Evolutionary conservation across 1,140 invertebrate genomes (phyloP).

Genomic region (Trichonephila inaurata): DNA sequence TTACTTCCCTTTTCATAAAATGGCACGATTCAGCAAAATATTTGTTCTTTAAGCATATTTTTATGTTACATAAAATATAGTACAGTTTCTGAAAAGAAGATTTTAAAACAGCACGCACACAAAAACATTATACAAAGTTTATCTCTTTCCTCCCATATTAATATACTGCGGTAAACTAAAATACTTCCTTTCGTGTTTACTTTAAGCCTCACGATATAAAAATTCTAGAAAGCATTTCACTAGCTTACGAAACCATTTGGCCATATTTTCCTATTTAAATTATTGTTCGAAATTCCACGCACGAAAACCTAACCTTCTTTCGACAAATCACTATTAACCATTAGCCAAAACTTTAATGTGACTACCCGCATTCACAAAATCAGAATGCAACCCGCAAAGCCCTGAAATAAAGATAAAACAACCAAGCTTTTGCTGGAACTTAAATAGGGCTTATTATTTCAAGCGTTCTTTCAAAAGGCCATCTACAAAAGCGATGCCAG

Average conservation of each 20-base stretch:
- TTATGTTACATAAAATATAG: too few species aligned
- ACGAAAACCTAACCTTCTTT: neutral
- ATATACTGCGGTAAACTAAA: too few species aligned
- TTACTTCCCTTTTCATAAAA: too few species aligned
- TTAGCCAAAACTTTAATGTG: neutral
- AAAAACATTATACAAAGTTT: too few species aligned
- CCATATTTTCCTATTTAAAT: neutral
- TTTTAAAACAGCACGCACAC: too few species aligned
- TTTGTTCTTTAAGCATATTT: too few species aligned
- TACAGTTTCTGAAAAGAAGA: too few species aligned
- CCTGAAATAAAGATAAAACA: neutral
- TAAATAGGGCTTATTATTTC: constrained; percentile 13
- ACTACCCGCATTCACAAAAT: neutral
- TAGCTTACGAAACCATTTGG: neutral
- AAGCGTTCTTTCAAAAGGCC: neutral
- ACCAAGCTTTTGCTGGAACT: neutral
- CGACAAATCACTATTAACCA: neutral
- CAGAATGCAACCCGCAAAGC: neutral
- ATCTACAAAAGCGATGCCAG: neutral
- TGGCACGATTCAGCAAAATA: too few species aligned
- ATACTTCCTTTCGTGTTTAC: too few species aligned
- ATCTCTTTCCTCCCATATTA: too few species aligned
- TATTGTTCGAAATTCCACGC: neutral
- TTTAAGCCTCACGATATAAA: too few species aligned
- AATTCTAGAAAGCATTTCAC: too few species aligned